phyloP scores from a whole-genome alignment of 2,797 vertebrate genomes.

The Agapornis canus region DNA sequence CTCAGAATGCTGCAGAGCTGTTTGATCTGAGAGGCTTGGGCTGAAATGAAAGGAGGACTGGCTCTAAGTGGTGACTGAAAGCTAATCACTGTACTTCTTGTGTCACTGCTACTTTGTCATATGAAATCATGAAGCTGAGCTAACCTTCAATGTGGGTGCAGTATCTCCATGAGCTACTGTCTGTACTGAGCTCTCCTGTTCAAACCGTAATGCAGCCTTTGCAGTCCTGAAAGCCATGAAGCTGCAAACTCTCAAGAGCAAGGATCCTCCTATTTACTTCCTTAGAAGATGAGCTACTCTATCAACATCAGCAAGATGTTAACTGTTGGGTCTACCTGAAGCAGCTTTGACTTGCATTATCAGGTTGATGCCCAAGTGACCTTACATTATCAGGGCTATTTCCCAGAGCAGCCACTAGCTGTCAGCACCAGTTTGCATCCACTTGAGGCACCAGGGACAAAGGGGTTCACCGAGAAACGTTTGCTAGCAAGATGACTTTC shows the following conservation, averaged over 20 bases:
- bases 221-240: not conserved
- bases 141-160: not conserved
- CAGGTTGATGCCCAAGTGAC: not conserved
- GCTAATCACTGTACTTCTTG: not conserved
- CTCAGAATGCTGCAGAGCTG: slow-evolving; percentile 5
- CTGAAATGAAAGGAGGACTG: not conserved
- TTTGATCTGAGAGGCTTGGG: not conserved
- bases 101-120: not conserved
- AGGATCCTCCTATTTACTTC: not conserved
- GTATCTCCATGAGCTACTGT: not conserved
- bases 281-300: not conserved
- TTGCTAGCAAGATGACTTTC: not conserved
- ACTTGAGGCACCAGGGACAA: not conserved
- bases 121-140: not conserved
- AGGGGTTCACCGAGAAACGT: not conserved
- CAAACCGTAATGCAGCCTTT: not conserved
- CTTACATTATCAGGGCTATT: not conserved
- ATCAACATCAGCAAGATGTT: accelerated
- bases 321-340: not conserved
- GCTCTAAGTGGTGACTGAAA: not conserved
- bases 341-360: not conserved
- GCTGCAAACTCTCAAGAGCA: not conserved
- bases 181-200: not conserved
- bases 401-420: slow-evolving; percentile 54
- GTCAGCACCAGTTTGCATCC: slow-evolving; percentile 52